Evolutionary conservation across 2,888 invertebrate genomes (phyloP).

Genomic region (Drosophila cyrtoloma): DNA sequence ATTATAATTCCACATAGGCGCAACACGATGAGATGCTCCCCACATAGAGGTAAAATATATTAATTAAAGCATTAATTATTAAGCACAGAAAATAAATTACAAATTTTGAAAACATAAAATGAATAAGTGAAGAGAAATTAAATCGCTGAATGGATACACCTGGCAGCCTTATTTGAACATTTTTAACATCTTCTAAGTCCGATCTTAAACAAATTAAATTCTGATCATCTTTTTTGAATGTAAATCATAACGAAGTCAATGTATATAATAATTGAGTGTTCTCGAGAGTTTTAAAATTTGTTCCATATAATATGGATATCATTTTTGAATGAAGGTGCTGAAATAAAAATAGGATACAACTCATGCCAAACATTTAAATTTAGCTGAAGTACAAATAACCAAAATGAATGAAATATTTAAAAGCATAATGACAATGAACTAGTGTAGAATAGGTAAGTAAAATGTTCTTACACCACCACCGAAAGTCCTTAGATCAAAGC

Average conservation of each 20-base stretch:
- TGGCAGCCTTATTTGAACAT: neutral
- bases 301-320: neutral
- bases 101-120: neutral
- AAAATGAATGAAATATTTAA: constrained; percentile 6
- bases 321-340: neutral
- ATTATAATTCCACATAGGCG: constrained; percentile 4
- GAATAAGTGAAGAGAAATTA: neutral
- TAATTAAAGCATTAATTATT: neutral
- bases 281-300: too few relatives aligned
- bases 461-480: constrained; percentile 85
- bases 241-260: neutral
- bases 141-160: neutral
- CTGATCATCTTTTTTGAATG: neutral
- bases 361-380: constrained; percentile 23
- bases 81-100: neutral
- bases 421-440: neutral
- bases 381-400: neutral
- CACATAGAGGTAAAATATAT: neutral
- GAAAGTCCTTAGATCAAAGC: constrained; percentile 87
- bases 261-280: neutral
- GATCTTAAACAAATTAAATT: neutral
- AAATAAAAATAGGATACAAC: constrained; percentile 1
- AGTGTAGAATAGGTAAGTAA: constrained; percentile 17
- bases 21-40: constrained; percentile 2
- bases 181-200: neutral